phyloP scores from a whole-genome alignment of 2,797 vertebrate genomes.

The Myotis myotis region DNA sequence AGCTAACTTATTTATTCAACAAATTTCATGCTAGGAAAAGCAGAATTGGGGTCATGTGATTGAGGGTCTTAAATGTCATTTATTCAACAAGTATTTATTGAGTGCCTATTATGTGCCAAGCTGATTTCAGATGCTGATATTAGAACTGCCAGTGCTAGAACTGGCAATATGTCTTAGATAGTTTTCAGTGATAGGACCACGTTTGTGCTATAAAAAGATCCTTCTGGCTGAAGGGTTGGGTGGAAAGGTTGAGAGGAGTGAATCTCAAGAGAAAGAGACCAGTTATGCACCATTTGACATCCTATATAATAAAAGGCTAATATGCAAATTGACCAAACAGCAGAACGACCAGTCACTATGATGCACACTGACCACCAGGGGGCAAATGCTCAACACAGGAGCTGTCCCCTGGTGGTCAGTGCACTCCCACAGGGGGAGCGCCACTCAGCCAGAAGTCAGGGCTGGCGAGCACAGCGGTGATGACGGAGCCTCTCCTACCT shows the following conservation, averaged over 20 bases:
- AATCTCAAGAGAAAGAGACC: not conserved
- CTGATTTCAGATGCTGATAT: not conserved
- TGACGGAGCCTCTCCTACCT: no score
- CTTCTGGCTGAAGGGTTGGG: not conserved
- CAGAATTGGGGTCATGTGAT: not conserved
- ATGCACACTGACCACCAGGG: no score
- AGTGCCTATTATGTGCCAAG: not conserved
- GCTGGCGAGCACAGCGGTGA: no score
- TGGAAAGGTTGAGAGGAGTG: not conserved
- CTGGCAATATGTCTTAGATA: not conserved
- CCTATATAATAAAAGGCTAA: no score
- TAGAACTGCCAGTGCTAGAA: not conserved
- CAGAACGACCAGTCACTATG: no score
- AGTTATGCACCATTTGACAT: not conserved
- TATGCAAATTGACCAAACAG: no score
- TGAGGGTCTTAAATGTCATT: not conserved
- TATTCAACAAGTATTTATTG: conserved; percentile 1
- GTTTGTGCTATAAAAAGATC: conserved; percentile 26
- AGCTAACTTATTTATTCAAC: not conserved
- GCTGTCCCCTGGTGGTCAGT: no score
- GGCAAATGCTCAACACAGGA: no score
- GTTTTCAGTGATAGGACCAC: not conserved
- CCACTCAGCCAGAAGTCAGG: no score
- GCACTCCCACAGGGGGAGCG: no score
- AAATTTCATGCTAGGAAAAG: not conserved